A percentile compares a stretch with the other conserved stretches of the same genome.
These are phyloP conservation scores for Hydrotaea cyrtoneurina DNA, from an alignment of 2,888 invertebrate genomes.

Conservation along the genomic window DNA sequence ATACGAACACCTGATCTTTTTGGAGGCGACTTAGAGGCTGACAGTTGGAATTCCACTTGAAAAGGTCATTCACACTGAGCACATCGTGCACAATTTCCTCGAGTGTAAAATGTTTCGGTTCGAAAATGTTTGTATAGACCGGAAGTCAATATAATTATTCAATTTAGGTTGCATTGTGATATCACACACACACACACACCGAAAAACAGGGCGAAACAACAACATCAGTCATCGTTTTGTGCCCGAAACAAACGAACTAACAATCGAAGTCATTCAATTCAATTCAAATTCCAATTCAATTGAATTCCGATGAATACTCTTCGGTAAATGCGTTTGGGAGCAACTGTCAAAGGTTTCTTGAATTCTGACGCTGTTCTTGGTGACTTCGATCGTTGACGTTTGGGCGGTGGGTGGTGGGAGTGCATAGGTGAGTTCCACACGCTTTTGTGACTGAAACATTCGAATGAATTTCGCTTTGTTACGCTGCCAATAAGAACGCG, in stretches of 20 bases:
- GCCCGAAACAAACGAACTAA: constrained; percentile 8
- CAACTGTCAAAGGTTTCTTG: constrained; percentile 25
- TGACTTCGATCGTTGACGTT: neutral
- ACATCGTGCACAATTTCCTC: neutral
- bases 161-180: constrained; percentile 64
- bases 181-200: constrained; percentile 23
- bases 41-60: too few species aligned
- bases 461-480: neutral
- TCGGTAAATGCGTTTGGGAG: constrained; percentile 12
- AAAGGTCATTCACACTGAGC: too few species aligned
- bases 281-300: constrained; percentile 49
- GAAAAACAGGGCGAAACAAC: constrained; percentile 61
- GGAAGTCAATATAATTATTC: constrained; percentile 65
- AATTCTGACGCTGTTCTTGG: neutral
- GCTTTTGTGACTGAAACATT: constrained; percentile 7
- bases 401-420: constrained; percentile 6
- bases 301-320: constrained; percentile 28
- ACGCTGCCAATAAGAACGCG: constrained; percentile 5
- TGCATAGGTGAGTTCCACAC: neutral
- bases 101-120: constrained; percentile 45
- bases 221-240: constrained; percentile 62
- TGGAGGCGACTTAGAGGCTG: too few species aligned
- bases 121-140: constrained; percentile 49
- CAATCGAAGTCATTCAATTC: constrained; percentile 27
- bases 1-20: too few species aligned